Percentiles rank a stretch among this genome's conserved stretches.
Conservation (phyloP, 2,797 vertebrate genomes). For the Galago senegalensis region DNA sequence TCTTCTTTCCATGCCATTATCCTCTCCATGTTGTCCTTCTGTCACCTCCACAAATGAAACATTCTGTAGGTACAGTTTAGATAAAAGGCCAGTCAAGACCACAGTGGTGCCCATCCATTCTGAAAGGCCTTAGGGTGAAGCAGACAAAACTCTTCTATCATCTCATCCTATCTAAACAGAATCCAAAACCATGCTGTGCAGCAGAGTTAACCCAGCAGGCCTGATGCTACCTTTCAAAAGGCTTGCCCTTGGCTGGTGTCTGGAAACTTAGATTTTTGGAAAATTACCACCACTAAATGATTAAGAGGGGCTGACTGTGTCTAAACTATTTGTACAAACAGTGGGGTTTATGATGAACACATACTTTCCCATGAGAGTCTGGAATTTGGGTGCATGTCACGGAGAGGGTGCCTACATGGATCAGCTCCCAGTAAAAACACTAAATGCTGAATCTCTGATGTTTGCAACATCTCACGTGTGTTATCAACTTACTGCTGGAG, state of each 20-base stretch:
- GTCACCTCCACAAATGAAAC: slow-evolving; percentile 33
- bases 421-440: not conserved
- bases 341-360: not conserved
- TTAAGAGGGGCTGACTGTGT: not conserved
- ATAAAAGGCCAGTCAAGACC: slow-evolving; percentile 29
- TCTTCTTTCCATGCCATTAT: not conserved
- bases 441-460: not conserved
- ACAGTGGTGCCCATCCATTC: not conserved
- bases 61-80: not conserved
- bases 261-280: not conserved
- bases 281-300: not conserved
- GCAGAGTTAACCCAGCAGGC: not conserved
- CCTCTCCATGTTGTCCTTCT: not conserved
- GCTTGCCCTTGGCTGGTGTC: not conserved
- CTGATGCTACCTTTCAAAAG: not conserved
- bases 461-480: not conserved
- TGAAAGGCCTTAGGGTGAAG: not conserved
- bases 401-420: not conserved
- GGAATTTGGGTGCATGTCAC: not conserved
- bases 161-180: not conserved
- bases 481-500: not conserved
- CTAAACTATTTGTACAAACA: not conserved
- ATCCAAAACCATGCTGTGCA: not conserved
- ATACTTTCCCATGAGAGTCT: not conserved
- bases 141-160: not conserved